These are phyloP conservation scores for Baronia brevicornis DNA, from an alignment of 2,888 invertebrate species.

Conservation along the genomic window DNA sequence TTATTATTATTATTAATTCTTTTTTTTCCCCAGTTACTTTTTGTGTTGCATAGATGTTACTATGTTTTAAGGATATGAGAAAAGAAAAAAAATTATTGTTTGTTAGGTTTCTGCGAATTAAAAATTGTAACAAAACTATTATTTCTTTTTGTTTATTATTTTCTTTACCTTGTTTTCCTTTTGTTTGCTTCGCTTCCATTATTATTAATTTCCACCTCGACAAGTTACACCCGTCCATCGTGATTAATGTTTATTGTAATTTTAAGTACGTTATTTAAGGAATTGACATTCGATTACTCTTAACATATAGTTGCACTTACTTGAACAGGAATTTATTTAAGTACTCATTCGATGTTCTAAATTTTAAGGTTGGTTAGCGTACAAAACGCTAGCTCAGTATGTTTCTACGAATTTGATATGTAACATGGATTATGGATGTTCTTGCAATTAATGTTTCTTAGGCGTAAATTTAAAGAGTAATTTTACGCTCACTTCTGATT, in stretches of 20 bases:
- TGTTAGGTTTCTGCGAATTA: conserved; percentile 77
- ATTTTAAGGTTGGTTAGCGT: conserved; percentile 57
- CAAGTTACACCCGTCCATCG: conserved; percentile 76
- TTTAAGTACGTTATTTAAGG: conserved; percentile 68
- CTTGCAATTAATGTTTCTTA: conserved; percentile 55
- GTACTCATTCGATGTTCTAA: conserved; percentile 59
- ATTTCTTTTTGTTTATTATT: conserved; percentile 54
- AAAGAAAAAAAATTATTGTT: conserved; percentile 73
- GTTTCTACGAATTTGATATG: conserved; percentile 58
- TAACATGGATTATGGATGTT: conserved; percentile 37
- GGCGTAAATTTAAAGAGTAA: conserved; percentile 33
- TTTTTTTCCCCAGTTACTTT: conserved; percentile 65
- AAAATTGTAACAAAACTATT: conserved; percentile 72
- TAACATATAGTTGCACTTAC: conserved; percentile 58
- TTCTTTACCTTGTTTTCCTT: conserved; percentile 36
- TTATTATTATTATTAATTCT: conserved; percentile 62
- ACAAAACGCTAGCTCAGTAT: conserved; percentile 31
- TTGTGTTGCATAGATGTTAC: conserved; percentile 78
- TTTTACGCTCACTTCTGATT: conserved; percentile 48
- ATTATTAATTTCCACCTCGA: conserved; percentile 45
- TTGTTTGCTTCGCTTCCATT: conserved; percentile 28
- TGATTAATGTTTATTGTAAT: conserved; percentile 68
- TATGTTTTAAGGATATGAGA: conserved; percentile 74
- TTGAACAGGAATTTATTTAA: conserved; percentile 55
- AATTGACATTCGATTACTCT: conserved; percentile 54